Conservation (phyloP, 2,113 vertebrate genomes). For the Dipodomys spectabilis region DNA sequence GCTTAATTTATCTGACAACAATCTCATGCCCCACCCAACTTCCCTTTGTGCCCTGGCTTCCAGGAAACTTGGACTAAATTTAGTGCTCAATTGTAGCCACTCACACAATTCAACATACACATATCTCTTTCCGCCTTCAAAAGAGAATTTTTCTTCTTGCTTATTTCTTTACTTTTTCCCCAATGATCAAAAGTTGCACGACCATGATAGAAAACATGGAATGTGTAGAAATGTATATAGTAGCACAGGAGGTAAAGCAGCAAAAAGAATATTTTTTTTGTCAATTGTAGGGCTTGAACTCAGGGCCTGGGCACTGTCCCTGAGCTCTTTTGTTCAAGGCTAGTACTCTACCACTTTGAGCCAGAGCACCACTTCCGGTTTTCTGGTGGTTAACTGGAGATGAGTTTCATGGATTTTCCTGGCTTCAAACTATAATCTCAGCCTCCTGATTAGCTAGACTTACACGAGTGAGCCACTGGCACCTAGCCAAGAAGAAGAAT, state of each 20-base stretch:
- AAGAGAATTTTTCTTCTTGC: slow-evolving; percentile 3
- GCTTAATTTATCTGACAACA: slow-evolving; percentile 52
- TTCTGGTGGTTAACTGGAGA: no score
- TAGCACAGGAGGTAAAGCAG: not conserved
- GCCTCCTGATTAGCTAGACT: no score
- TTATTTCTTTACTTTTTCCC: slow-evolving; percentile 20
- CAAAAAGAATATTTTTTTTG: slow-evolving; percentile 2
- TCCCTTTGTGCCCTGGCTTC: slow-evolving; percentile 70
- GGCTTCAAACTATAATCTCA: no score
- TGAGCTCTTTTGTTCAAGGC: no score
- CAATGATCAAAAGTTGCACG: not conserved
- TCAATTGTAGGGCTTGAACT: no score
- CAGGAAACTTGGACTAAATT: slow-evolving; percentile 80
- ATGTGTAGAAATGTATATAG: not conserved
- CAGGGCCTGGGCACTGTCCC: no score
- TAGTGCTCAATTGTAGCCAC: slow-evolving; percentile 55
- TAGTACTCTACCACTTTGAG: no score
- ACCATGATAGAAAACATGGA: not conserved
- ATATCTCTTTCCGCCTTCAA: slow-evolving; percentile 48
- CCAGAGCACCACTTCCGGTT: no score
- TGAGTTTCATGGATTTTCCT: no score
- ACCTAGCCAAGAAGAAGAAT: no score
- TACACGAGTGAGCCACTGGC: no score
- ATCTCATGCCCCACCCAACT: slow-evolving; percentile 35
- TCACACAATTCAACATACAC: slow-evolving; percentile 65